phyloP scores from a whole-genome alignment of 2,888 invertebrate genomes.

The Ashinkailepas kermadecensis region DNA sequence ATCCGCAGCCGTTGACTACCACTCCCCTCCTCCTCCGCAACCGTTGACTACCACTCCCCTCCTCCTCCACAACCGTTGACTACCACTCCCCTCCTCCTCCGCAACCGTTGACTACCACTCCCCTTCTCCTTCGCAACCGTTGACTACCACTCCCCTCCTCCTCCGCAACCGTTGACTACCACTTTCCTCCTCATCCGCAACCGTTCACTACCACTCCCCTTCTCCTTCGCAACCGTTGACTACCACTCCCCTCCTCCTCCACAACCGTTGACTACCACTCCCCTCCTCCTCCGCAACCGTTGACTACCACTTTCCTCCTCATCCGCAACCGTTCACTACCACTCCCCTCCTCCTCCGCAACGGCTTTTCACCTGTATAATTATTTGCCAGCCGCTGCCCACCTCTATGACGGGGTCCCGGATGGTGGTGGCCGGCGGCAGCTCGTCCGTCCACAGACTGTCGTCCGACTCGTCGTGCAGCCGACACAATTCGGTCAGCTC shows the following conservation, averaged over 20 bases:
- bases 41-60: not conserved
- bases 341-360: not conserved
- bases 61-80: too few species aligned
- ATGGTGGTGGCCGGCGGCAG: not conserved
- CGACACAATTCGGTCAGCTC: not conserved
- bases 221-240: conserved; percentile 10
- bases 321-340: not conserved
- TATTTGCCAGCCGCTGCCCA: not conserved
- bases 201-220: not conserved
- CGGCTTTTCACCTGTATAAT: not conserved
- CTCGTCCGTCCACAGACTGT: not conserved
- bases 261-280: not conserved
- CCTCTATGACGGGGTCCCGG: not conserved
- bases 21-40: too few species aligned
- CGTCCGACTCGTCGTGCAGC: conserved; percentile 16
- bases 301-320: not conserved
- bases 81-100: not conserved
- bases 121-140: too few species aligned
- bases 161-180: not conserved
- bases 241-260: not conserved
- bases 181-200: too few species aligned
- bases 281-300: too few species aligned
- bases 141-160: not conserved
- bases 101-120: not conserved
- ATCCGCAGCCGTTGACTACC: not conserved